phyloP scores from a whole-genome alignment of 2,113 vertebrate species.

The Diglossa brunneiventris region DNA sequence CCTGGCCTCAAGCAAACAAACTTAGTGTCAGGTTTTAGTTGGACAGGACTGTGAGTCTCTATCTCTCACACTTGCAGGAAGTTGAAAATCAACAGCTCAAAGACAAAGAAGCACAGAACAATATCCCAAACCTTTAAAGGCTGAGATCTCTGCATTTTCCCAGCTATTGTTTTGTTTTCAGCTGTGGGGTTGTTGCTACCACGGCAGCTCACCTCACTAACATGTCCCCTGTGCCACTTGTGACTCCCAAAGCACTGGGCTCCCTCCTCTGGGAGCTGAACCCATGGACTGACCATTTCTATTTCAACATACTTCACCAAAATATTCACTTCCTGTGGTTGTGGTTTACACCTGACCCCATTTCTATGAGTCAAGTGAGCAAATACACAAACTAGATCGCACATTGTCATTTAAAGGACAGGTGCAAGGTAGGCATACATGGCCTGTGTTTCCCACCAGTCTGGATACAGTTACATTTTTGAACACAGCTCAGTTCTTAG shows the following conservation, averaged over 20 bases:
- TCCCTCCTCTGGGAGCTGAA: neutral
- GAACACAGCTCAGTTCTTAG: neutral
- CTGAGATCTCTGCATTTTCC: neutral
- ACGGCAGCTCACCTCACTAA: neutral
- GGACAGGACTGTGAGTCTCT: neutral
- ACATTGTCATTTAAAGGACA: neutral
- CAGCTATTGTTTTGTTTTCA: neutral
- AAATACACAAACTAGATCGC: neutral
- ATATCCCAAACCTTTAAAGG: neutral
- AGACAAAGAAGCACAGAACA: neutral
- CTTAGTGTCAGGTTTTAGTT: neutral
- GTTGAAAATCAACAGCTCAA: neutral
- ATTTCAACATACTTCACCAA: neutral
- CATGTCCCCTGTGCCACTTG: neutral
- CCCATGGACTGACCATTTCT: neutral
- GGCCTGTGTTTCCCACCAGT: neutral
- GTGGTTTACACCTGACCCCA: neutral
- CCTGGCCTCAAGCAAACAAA: neutral
- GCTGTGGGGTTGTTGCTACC: neutral
- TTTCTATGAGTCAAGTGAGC: neutral
- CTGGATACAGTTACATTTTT: neutral
- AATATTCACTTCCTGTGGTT: neutral
- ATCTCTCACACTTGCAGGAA: neutral
- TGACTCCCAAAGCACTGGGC: neutral
- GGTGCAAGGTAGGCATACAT: rapidly evolving